phyloP scores from a whole-genome alignment of 2,888 invertebrate genomes.

The Hirtodrosophila duncani region DNA sequence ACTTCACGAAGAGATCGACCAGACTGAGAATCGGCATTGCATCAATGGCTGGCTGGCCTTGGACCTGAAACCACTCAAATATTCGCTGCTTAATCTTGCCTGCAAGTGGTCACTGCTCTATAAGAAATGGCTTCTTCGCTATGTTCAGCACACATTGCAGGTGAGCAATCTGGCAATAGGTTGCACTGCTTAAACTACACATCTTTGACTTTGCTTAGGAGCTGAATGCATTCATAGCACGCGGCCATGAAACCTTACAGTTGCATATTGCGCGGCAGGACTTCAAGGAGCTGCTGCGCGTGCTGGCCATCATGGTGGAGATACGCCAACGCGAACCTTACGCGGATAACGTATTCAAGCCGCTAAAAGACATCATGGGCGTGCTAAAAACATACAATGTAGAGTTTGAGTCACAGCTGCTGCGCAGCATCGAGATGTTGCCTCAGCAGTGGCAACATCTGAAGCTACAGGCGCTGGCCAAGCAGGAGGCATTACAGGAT shows the following conservation, averaged over 20 bases:
- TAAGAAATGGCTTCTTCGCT: slow-evolving; percentile 90
- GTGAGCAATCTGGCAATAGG: too few species aligned
- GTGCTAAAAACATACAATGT: slow-evolving; percentile 91
- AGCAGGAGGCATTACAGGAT: slow-evolving; percentile 91
- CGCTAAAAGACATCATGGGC: slow-evolving; percentile 90
- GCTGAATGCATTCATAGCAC: slow-evolving; percentile 87
- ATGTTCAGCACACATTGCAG: slow-evolving; percentile 85
- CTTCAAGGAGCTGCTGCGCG: slow-evolving; percentile 87
- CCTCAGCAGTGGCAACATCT: slow-evolving; percentile 93
- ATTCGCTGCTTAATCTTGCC: slow-evolving; percentile 89
- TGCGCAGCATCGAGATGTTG: slow-evolving; percentile 88
- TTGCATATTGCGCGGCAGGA: slow-evolving; percentile 88
- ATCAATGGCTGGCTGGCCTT: slow-evolving; percentile 88
- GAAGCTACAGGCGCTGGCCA: slow-evolving; percentile 88
- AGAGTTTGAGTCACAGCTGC: slow-evolving; percentile 88
- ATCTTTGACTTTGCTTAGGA: slow-evolving; percentile 79
- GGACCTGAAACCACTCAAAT: slow-evolving; percentile 88
- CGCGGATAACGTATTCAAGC: slow-evolving; percentile 94
- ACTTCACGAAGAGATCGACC: slow-evolving; percentile 73
- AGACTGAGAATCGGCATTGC: slow-evolving; percentile 80
- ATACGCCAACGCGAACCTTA: slow-evolving; percentile 86
- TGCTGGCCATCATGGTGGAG: slow-evolving; percentile 87
- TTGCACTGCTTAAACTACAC: too few species aligned
- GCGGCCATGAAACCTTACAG: slow-evolving; percentile 85
- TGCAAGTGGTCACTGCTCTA: slow-evolving; percentile 94